Conservation (phyloP, 2,113 vertebrate genomes). For the Thermophis baileyi region DNA sequence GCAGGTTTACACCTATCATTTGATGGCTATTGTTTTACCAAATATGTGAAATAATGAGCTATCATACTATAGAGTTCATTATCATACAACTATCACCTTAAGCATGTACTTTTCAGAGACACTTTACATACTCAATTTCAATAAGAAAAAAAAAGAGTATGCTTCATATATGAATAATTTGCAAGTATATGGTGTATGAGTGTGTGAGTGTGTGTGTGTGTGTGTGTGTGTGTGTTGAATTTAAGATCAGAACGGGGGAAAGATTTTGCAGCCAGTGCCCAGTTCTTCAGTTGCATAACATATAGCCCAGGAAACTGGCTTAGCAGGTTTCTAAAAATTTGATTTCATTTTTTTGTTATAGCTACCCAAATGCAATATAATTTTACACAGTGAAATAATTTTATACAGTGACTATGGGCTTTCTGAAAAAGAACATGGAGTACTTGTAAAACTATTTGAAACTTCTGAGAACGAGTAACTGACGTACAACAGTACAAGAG, state of each 20-base stretch:
- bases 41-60: not conserved
- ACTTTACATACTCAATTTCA: not conserved
- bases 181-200: not conserved
- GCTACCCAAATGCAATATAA: conserved; percentile 5
- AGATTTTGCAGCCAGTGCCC: not conserved
- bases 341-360: not conserved
- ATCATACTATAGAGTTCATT: not conserved
- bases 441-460: not conserved
- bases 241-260: not conserved
- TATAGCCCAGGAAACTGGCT: not conserved
- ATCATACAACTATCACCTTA: not conserved
- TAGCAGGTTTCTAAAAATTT: not conserved
- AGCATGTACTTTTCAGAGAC: not conserved
- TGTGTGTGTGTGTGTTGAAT: not conserved
- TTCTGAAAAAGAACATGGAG: not conserved
- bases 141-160: not conserved
- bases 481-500: not conserved
- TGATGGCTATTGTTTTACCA: not conserved
- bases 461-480: not conserved
- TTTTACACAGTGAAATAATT: not conserved
- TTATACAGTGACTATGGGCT: not conserved
- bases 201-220: accelerated
- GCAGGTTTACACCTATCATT: not conserved
- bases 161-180: not conserved
- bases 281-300: not conserved